Base-by-base conservation (phyloP, 2,113 vertebrate genomes). In the Cololabis saira region DNA sequence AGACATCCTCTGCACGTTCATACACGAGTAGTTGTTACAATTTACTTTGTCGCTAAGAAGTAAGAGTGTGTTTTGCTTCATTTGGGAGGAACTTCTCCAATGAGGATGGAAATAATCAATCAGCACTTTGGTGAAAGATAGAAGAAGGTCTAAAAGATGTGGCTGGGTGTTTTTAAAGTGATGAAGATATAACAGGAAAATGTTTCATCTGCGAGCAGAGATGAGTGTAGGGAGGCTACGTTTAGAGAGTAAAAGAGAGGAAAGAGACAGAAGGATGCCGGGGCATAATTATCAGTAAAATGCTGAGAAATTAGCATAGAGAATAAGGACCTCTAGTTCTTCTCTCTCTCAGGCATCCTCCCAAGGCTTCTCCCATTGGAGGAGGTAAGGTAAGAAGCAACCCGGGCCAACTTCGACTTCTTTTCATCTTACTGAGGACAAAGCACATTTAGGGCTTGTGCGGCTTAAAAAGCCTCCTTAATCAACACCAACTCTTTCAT, bases 381-480 rank as follows among this genome's bases (percentile, higher is more conserved):
- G 68, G 80, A 87, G 86, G 67, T 53, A 84, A 88, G 82, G 86
- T 90, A 88, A 87, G 88, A 90, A 85, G 80, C 48, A 79, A 82
- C 81, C 84, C 71, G 15, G 71, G 80, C 80, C 82, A 87, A 87
- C 86, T 88, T 84, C 19, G 21, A 68, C 74, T 86, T 59, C 81
- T 88, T 90, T 88, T 90, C 74, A 90, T 88, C 84, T 90, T 87
- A 84, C 74, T 84, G 88, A 87, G 88, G 83, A 89, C 85, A 89
- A 87, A 89, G 87, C 87, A 87, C 78, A 87, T 85, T 87, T 82
- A 83, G 81, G 82, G 77, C 83, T 90, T 86, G 79, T 82, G 77
- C 69, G 64, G 86, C 88, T 88, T 88, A 84, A 88, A 88, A 88
- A 76, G 74, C 79, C 84, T 81, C 81, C 79, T 82, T 90, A 86